Evolutionary conservation across 2,113 vertebrate species (phyloP), one percentile per base, ranked within the genome.

Genomic region (Plectropomus leopardus): DNA sequence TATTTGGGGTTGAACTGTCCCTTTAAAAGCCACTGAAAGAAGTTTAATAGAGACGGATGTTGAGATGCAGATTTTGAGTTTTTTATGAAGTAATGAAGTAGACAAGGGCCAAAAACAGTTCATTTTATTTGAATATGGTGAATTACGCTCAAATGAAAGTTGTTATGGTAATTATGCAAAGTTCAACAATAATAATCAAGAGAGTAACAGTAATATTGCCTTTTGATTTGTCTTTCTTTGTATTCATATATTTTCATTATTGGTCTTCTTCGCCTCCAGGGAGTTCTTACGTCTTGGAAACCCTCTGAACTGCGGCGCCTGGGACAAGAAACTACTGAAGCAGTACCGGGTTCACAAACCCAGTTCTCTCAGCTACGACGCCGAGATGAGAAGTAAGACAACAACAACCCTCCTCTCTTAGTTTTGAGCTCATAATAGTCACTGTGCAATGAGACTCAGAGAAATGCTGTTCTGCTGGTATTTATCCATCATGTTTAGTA

Each of bases 301-400:
- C 91, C 98, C 98, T 88, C 93, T 99, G 94, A 99, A 99, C 92
- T 99, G 98, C 0, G 98, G 98, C 4, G 98, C 98, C 74, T 99
- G 98, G 98, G 98, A 99, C 92, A 99, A 98, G 95, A 98, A 97
- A 87, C 93, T 98, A 0, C 88, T 99, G 82, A 99, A 97, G 80
- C 97, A 97, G 72, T 99, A 99, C 64, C 94, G 97, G 7, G 96
- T 99, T 44, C 98, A 99, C 93, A 99, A 99, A 75, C 97, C 98
- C 1, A 99, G 97, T 89, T 99, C 98, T 0, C 93, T 99, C 75
- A 96, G 98, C 92, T 99, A 96, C 63, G 98, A 99, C 72, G 94
- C 96, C 0, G 98, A 99, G 85, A 96, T 96, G 94, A 97, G 97
- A 96, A 98, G 98, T 99, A 96, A 96, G 96, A 91, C 55, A 1